A percentile compares a stretch with the other conserved stretches of the same genome.
phyloP scores from a whole-genome alignment of 2,888 invertebrate genomes.

The Priocnemis perturbator region DNA sequence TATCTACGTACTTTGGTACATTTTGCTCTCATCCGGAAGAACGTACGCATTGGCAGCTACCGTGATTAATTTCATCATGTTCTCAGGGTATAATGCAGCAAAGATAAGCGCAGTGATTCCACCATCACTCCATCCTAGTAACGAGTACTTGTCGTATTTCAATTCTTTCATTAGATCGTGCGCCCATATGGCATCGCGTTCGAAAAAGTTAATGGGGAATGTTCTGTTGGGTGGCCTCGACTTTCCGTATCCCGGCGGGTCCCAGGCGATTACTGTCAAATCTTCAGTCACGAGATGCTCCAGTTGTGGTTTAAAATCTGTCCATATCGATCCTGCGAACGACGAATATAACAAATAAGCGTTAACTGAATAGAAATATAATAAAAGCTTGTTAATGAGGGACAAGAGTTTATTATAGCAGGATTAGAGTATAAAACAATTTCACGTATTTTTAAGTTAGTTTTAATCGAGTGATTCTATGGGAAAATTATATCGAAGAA shows the following conservation, averaged over 20 bases:
- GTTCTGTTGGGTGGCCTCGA: conserved; percentile 86
- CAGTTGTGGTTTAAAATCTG: conserved; percentile 88
- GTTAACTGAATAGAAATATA: no score
- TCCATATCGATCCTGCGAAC: conserved; percentile 82
- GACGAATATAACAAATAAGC: not conserved
- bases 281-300: conserved; percentile 80
- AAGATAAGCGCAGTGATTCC: conserved; percentile 87
- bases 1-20: conserved; percentile 78
- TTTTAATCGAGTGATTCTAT: no score
- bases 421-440: no score
- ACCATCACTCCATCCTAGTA: conserved; percentile 94
- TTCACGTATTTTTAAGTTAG: no score
- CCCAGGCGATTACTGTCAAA: conserved; percentile 85
- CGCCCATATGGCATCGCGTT: conserved; percentile 85
- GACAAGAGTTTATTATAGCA: no score
- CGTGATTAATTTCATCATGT: conserved; percentile 84
- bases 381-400: no score
- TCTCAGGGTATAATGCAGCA: conserved; percentile 83
- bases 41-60: conserved; percentile 89
- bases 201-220: conserved; percentile 84
- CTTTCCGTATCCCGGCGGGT: conserved; percentile 92
- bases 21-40: conserved; percentile 81
- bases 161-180: conserved; percentile 84
- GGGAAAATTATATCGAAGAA: no score
- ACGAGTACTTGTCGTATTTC: conserved; percentile 82